Evolutionary conservation across 2,888 invertebrate genomes (phyloP).

Genomic region (Pristionchus entomophagus): DNA sequence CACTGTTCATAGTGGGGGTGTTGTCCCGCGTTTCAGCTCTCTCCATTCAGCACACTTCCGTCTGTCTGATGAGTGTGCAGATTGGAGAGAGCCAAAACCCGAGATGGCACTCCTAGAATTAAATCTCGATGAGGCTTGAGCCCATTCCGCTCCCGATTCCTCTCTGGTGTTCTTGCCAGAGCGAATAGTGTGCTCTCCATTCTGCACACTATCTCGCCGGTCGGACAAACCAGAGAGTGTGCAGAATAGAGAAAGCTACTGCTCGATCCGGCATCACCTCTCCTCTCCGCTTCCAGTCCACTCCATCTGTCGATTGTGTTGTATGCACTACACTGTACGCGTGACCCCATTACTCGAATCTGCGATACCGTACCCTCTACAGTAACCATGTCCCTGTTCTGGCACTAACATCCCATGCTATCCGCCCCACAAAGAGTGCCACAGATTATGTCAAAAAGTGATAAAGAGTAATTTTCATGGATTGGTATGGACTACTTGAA

Average conservation of each 20-base stretch:
- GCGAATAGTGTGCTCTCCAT: too few relatives aligned
- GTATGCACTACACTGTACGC: slow-evolving; percentile 9
- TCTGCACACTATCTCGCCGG: too few relatives aligned
- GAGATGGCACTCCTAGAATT: too few relatives aligned
- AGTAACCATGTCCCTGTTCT: neutral
- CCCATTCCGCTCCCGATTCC: too few relatives aligned
- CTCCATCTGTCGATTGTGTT: slow-evolving; percentile 37
- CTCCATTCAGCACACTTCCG: too few relatives aligned
- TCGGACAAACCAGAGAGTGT: too few relatives aligned
- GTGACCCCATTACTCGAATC: slow-evolving; percentile 30
- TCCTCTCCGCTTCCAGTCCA: neutral
- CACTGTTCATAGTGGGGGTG: slow-evolving; percentile 31
- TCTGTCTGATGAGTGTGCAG: too few relatives aligned
- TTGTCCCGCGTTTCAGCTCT: too few relatives aligned
- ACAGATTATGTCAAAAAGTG: slow-evolving; percentile 4
- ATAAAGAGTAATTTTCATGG: neutral
- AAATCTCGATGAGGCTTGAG: slow-evolving; percentile 38
- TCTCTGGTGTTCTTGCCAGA: too few relatives aligned
- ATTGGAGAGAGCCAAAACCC: too few relatives aligned
- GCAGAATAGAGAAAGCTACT: too few relatives aligned
- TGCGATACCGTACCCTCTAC: slow-evolving; percentile 31
- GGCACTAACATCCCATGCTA: neutral
- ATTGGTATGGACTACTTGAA: neutral
- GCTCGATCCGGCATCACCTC: too few relatives aligned
- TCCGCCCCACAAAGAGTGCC: neutral